phyloP scores from a whole-genome alignment of 2,888 invertebrate genomes.

The Callosobruchus maculatus region DNA sequence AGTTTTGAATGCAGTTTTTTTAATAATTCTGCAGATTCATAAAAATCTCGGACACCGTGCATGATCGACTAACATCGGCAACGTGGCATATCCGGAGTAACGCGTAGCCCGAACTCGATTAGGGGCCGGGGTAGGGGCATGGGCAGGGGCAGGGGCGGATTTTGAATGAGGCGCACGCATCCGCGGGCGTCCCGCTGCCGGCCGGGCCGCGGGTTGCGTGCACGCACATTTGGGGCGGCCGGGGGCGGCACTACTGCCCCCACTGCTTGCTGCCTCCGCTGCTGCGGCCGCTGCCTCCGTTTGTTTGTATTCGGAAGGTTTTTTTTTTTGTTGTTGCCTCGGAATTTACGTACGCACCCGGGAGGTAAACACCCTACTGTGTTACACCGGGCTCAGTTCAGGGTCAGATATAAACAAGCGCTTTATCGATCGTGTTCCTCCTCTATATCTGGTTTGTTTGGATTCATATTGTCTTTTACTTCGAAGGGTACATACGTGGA shows the following conservation, averaged over 20 bases:
- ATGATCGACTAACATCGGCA: background rate
- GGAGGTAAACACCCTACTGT: background rate
- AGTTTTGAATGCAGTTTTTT: too few relatives aligned
- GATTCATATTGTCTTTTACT: too few relatives aligned
- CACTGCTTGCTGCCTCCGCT: background rate
- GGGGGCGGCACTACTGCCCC: background rate
- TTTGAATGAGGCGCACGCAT: background rate
- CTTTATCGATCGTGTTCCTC: background rate
- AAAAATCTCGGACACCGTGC: too few relatives aligned
- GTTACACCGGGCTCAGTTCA: background rate
- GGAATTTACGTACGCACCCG: background rate
- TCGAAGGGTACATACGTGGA: too few relatives aligned
- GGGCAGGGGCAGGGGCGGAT: background rate
- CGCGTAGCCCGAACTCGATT: background rate
- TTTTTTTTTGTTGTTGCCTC: background rate
- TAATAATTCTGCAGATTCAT: too few relatives aligned
- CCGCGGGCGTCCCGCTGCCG: background rate
- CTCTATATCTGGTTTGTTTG: too few relatives aligned
- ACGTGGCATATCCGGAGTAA: background rate
- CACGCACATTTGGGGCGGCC: background rate
- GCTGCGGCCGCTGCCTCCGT: background rate
- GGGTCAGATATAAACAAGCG: background rate
- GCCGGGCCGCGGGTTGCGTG: background rate
- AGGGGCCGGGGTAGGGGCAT: too few relatives aligned
- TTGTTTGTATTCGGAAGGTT: background rate